phyloP scores from a whole-genome alignment of 1,140 invertebrate species.

The Drosophila subpulchrella region DNA sequence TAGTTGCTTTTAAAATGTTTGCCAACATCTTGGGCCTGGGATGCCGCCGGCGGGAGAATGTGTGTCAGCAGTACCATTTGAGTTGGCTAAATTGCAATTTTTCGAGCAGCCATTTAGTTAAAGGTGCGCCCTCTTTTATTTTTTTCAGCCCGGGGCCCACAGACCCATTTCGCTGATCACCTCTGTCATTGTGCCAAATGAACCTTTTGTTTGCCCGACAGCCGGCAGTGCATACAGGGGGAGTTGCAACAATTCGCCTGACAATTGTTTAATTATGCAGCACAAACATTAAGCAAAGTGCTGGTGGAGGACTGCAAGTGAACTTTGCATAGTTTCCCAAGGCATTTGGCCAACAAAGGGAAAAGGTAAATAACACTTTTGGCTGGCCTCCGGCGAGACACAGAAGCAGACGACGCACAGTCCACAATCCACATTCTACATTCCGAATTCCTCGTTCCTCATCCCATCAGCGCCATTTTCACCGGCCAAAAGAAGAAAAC shows the following conservation, averaged over 20 bases:
- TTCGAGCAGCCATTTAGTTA: slow-evolving; percentile 18
- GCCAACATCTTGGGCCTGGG: slow-evolving; percentile 31
- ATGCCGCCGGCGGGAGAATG: slow-evolving; percentile 1
- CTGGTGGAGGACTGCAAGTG: slow-evolving; percentile 37
- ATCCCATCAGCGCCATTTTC: slow-evolving; percentile 9
- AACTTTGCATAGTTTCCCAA: slow-evolving; percentile 64
- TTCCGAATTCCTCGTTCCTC: slow-evolving; percentile 36
- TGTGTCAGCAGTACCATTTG: slow-evolving; percentile 7
- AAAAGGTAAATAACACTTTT: slow-evolving; percentile 79
- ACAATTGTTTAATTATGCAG: slow-evolving; percentile 78
- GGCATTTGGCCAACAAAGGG: slow-evolving; percentile 66
- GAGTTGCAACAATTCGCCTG: slow-evolving; percentile 59
- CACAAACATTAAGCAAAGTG: slow-evolving; percentile 64
- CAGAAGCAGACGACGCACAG: slow-evolving; percentile 39
- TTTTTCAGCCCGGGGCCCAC: background rate
- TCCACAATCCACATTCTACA: background rate
- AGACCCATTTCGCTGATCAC: slow-evolving; percentile 33
- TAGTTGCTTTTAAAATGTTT: slow-evolving; percentile 71
- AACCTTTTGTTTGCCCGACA: slow-evolving; percentile 36
- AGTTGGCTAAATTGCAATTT: slow-evolving; percentile 19
- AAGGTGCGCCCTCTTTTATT: background rate
- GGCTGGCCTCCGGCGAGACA: slow-evolving; percentile 49
- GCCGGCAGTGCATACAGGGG: background rate
- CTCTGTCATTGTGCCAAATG: slow-evolving; percentile 41
- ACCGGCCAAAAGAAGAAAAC: slow-evolving; percentile 41